Base-by-base conservation (phyloP, 2,113 vertebrate genomes). In the Oophaga pumilio region DNA sequence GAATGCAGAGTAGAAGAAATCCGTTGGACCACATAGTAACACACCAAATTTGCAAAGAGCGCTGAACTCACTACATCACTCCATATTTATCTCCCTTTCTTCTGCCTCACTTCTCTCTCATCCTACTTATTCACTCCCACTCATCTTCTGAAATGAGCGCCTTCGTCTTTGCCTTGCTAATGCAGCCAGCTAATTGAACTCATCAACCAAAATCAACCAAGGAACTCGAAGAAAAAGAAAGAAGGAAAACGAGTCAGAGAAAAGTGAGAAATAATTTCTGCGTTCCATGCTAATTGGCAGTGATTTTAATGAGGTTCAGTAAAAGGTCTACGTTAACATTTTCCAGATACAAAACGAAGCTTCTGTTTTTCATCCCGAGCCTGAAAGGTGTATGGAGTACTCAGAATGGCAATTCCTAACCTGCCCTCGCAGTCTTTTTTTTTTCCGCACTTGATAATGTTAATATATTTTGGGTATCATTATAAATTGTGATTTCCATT, bases 191-290 rank as follows among this genome's bases (percentile, higher is more conserved):
- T 88, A 88, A 88, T 88, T 88, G 87, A 88, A 88, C 87, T 88
- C 87, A 88, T 88, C 87, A 88, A 84, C 87, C 87, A 88, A 88
- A 88, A 88, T 88, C 87, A 88, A 84, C 87, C 81, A 26, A 77
- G 87, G 81, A 88, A 84, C 87, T 88, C 80, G 57, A 84, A 83
- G 87, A 77, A 84, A 88, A 76, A 88, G 71, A 76, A 88, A 87
- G 76, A 87, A 73, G 77, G 80, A 84, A 77, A 88, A 77, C 80
- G 80, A 88, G 80, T 82, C 81, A 53, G 71, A 56, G 86, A 83
- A 88, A 84, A 88, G 86, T 82, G 87, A 84, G 87, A 84, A 84
- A 88, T 88, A 66, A 88, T 84, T 88, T 77, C 71, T 84, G 60
- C 59, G 57, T 88, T 88, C 80, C 49, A 28, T 68, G 57, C 71